phyloP scores from a whole-genome alignment of 2,888 invertebrate genomes.

The Thelaira solivaga region DNA sequence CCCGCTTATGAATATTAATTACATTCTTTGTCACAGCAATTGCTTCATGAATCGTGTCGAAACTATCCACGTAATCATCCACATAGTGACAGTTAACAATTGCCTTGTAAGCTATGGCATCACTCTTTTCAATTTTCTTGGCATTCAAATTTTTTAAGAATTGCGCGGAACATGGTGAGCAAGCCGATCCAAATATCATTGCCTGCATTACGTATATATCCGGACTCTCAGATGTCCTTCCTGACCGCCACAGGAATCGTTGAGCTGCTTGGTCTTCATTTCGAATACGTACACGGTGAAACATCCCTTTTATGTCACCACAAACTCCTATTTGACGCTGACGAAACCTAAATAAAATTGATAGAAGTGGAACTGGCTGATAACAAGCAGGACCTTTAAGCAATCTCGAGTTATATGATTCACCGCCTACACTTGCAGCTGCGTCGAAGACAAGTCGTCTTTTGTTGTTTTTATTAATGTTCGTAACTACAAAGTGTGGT shows the following conservation, averaged over 20 bases:
- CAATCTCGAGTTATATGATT: conserved; percentile 42
- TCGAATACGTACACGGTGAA: conserved; percentile 26
- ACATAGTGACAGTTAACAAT: conserved; percentile 58
- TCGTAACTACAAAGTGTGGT: conserved; percentile 36
- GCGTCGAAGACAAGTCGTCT: conserved; percentile 29
- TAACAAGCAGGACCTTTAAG: conserved; percentile 32
- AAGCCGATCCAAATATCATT: conserved; percentile 59
- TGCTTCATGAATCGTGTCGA: neutral
- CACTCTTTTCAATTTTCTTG: neutral
- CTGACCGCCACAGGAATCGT: conserved; percentile 36
- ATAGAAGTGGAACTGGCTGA: conserved; percentile 42
- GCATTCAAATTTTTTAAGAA: conserved; percentile 18
- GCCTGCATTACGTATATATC: conserved; percentile 1
- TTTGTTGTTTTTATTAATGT: conserved; percentile 29
- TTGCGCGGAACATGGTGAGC: conserved; percentile 45
- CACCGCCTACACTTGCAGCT: conserved; percentile 7
- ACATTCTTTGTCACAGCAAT: conserved; percentile 43
- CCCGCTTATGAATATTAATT: conserved; percentile 41
- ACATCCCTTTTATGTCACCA: conserved; percentile 51
- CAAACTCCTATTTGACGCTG: conserved; percentile 34
- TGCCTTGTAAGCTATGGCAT: conserved; percentile 36
- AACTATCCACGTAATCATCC: too few species aligned
- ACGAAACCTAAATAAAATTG: conserved; percentile 51
- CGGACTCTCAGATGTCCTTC: conserved; percentile 4
- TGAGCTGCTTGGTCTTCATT: conserved; percentile 38